Percentiles rank a stretch among this genome's conserved stretches.
These are phyloP conservation scores for Aegypius monachus DNA, from an alignment of 2,113 vertebrate species.

Conservation along the genomic window DNA sequence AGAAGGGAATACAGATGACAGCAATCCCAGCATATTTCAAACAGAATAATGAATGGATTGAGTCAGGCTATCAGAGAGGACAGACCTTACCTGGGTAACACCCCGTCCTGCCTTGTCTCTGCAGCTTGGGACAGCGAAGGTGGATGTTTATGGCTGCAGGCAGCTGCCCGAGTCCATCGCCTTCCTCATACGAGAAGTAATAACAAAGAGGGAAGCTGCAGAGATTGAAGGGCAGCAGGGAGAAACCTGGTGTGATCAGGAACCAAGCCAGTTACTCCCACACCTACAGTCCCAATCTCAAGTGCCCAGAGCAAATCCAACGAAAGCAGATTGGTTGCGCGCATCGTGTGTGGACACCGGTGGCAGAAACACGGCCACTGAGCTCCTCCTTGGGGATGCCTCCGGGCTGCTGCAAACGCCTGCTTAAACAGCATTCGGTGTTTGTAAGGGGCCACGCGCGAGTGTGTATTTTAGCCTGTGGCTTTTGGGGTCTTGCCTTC, in stretches of 20 bases:
- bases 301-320: not conserved
- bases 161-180: not conserved
- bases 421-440: accelerated
- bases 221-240: not conserved
- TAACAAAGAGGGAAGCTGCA: not conserved
- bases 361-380: not conserved
- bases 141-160: accelerated
- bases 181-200: not conserved
- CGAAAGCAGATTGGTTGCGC: not conserved
- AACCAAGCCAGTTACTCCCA: not conserved
- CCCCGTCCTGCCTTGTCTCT: not conserved
- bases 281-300: not conserved
- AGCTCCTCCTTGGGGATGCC: not conserved
- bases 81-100: not conserved
- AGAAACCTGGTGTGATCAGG: not conserved
- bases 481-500: not conserved
- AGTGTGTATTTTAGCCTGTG: accelerated
- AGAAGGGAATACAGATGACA: not conserved
- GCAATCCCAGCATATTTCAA: not conserved
- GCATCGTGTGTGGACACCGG: accelerated
- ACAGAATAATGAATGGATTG: accelerated
- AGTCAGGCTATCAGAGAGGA: not conserved
- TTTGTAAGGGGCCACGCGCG: accelerated
- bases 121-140: accelerated
- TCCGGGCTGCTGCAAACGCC: not conserved